These are phyloP conservation scores for Pseudachorutes palmiensis DNA, from an alignment of 1,140 invertebrate genomes.

Conservation along the genomic window DNA sequence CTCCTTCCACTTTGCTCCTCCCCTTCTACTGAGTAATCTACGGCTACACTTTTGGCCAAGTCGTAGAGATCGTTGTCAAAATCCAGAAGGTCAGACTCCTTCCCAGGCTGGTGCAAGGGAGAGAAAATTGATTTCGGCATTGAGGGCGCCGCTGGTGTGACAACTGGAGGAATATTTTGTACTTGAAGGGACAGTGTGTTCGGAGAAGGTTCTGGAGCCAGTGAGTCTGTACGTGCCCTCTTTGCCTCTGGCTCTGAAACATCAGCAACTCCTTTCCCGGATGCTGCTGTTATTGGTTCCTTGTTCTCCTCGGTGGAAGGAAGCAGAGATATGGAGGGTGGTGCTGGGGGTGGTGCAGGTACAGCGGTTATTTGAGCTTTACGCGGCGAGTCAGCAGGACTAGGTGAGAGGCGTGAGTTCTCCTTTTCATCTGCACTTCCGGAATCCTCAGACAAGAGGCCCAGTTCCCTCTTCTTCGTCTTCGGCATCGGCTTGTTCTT, in stretches of 20 bases:
- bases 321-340: conserved; percentile 27
- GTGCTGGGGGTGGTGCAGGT: conserved; percentile 11
- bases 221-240: conserved; percentile 26
- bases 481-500: conserved; percentile 24
- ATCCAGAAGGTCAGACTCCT: conserved; percentile 33
- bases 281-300: too few species aligned
- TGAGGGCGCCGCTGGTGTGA: conserved; percentile 1
- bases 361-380: conserved; percentile 26
- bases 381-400: conserved; percentile 16
- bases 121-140: conserved; percentile 34
- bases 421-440: conserved; percentile 35
- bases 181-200: conserved; percentile 5
- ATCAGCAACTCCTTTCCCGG: too few species aligned
- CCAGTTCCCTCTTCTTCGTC: conserved; percentile 25
- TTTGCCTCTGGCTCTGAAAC: conserved; percentile 37
- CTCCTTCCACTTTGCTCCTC: conserved; percentile 21
- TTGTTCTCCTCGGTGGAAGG: conserved; percentile 33
- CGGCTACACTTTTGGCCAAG: conserved; percentile 35
- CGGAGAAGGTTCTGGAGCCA: background rate
- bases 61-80: conserved; percentile 39
- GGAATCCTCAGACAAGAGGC: conserved; percentile 27
- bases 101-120: conserved; percentile 16
- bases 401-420: conserved; percentile 20
- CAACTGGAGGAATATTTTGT: background rate
- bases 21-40: conserved; percentile 21